Base-by-base conservation (phyloP, 2,888 invertebrate species). In the Chrysomela aeneicollis region DNA sequence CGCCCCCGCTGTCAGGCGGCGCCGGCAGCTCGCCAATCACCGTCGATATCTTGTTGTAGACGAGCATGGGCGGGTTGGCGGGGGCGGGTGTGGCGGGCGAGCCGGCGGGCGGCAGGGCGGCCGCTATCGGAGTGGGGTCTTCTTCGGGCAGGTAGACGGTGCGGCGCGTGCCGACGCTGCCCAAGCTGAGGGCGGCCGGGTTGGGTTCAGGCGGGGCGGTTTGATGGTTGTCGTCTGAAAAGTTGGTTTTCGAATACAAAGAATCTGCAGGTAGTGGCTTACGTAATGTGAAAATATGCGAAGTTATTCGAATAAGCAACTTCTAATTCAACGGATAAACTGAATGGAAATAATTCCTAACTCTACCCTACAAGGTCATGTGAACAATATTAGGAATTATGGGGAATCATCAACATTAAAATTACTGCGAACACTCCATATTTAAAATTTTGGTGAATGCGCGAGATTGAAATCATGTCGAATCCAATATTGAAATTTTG, bases 111-210 rank as follows among this genome's bases (percentile, higher is more conserved):
- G n/a, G n/a, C n/a, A n/a, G n/a, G 19, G 75, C 54, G n/a, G 78
- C 69, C 1, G 67, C 47, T 4, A 69, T 70, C 5, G 75, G 68
- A 19, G 69, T 63, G 1, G 60, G 63, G 42, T 85, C 84, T 9
- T 90, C 90, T 76, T 91, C 91, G 8, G 90, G 88, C 53, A 91
- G 87, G 81, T 94, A 94, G 9, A 94, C 93, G 0, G 94, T 93
- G 74, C 93, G 87, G 51, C 94, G 86, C 0, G 93, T 92, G 4
- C 94, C 94, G 2, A 94, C 91, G 42, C 92, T 89, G 10, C 92
- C 93, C 64, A 94, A 86, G 60, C 87, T 88, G 58, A 89, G 79
- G 15, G 90, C 84, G 15, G 90, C 84, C 71, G 87, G 87, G 19
- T 85, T 85, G 0, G 86, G 69, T 57, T 76, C 77, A 12, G 74